Percentiles rank a stretch among this genome's conserved stretches.
These are phyloP conservation scores for Poecilia latipinna DNA, from an alignment of 2,113 vertebrate genomes.

Conservation along the genomic window DNA sequence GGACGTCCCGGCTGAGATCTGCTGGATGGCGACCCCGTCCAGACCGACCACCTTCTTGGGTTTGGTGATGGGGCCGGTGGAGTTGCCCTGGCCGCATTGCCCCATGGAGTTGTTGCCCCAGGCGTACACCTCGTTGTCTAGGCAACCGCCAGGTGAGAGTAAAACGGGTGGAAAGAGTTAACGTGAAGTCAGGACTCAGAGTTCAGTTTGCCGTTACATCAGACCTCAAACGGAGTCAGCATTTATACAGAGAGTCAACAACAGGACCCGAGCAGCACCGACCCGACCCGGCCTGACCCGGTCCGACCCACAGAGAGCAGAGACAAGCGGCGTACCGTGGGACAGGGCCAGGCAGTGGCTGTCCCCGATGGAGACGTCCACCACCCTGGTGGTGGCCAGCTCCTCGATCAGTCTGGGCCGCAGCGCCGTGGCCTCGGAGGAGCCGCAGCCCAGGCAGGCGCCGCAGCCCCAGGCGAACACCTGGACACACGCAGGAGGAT, in stretches of 20 bases:
- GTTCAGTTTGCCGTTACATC: conserved; percentile 16
- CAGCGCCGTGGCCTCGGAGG: conserved; percentile 95
- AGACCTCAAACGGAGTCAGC: neutral
- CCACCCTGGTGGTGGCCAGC: conserved; percentile 92
- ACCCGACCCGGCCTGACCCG: too few relatives aligned
- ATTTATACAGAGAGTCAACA: neutral
- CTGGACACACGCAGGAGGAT: conserved; percentile 61
- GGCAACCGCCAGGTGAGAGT: too few relatives aligned
- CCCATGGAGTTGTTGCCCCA: conserved; percentile 99
- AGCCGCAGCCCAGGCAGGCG: conserved; percentile 95
- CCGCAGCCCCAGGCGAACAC: conserved; percentile 98
- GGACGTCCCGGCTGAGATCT: conserved; percentile 95
- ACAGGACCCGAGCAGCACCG: neutral
- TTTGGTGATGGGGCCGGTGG: conserved; percentile 97
- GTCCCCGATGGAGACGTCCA: conserved; percentile 97
- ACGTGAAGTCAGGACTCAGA: neutral
- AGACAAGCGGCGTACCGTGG: conserved; percentile 80
- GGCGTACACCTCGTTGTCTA: conserved; percentile 98
- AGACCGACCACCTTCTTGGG: conserved; percentile 97
- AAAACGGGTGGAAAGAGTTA: neutral
- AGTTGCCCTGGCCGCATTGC: conserved; percentile 97
- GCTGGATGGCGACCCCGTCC: conserved; percentile 95
- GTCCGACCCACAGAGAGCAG: neutral
- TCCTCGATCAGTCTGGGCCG: conserved; percentile 94
- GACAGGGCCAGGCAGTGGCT: conserved; percentile 97